These are phyloP conservation scores for Pomacea maculata DNA, from an alignment of 1,140 invertebrate species.

Conservation along the genomic window DNA sequence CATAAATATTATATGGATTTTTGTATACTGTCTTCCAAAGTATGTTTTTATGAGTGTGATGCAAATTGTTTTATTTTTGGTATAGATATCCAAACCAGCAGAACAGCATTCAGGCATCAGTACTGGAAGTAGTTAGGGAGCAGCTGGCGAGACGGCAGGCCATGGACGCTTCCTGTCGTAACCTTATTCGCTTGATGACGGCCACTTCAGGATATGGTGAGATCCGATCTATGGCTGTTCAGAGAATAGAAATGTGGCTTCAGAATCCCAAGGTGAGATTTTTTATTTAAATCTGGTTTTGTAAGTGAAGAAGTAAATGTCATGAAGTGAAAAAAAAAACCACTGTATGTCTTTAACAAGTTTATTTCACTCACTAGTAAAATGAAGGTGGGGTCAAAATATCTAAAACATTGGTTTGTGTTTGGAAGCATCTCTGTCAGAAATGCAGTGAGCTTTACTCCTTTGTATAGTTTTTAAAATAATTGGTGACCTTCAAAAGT, in stretches of 20 bases:
- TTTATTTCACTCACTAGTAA: no score
- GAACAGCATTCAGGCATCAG: constrained; percentile 81
- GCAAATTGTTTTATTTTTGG: no score
- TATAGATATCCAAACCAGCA: constrained; percentile 73
- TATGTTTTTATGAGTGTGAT: no score
- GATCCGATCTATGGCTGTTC: constrained; percentile 82
- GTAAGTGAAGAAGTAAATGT: neutral
- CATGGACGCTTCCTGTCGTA: constrained; percentile 85
- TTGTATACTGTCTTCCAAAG: no score
- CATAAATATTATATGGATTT: no score
- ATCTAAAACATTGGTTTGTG: no score
- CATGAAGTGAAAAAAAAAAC: neutral
- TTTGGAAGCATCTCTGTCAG: no score
- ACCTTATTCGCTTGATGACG: constrained; percentile 85
- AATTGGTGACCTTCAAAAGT: neutral
- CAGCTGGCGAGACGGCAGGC: constrained; percentile 85
- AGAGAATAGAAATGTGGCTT: constrained; percentile 90
- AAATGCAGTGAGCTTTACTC: no score
- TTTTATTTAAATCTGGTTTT: no score
- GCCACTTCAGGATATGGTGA: constrained; percentile 86
- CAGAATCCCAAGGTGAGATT: constrained; percentile 85
- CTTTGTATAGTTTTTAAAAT: neutral
- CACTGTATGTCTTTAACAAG: no score
- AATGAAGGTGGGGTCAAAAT: no score
- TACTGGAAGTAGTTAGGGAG: constrained; percentile 87